A percentile compares a stretch with the other conserved stretches of the same genome.
phyloP scores from a whole-genome alignment of 2,113 vertebrate species.

The Pelecanoides urinatrix region DNA sequence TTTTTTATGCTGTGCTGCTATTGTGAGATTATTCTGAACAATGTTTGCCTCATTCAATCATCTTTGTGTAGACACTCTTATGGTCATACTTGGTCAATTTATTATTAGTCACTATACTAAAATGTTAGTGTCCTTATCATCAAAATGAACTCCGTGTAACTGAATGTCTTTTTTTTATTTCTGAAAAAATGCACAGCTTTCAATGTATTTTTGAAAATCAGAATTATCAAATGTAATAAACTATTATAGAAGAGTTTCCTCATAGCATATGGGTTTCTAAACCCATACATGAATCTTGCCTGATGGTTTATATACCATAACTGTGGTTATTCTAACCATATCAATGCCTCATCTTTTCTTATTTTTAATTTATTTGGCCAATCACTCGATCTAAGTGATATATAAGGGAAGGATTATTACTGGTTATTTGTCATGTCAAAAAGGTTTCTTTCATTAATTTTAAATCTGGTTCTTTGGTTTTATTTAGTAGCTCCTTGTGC shows the following conservation, averaged over 20 bases:
- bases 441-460: not conserved
- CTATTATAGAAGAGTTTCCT: not conserved
- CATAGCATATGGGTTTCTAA: not conserved
- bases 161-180: not conserved
- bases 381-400: rapidly evolving
- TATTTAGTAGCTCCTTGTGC: not conserved
- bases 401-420: not conserved
- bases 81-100: not conserved
- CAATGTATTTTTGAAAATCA: not conserved
- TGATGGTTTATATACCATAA: not conserved
- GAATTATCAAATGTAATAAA: not conserved
- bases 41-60: not conserved
- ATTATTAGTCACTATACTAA: not conserved
- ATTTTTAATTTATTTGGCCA: not conserved
- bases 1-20: not conserved
- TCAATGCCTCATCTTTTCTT: not conserved
- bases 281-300: not conserved
- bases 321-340: not conserved
- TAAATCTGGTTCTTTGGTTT: not conserved
- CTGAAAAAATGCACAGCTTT: not conserved
- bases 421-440: not conserved
- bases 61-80: not conserved
- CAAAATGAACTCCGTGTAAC: not conserved
- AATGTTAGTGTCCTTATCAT: not conserved
- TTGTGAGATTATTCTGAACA: not conserved